These are phyloP conservation scores for Crenichthys baileyi DNA, from an alignment of 2,797 vertebrate species.

Conservation along the genomic window DNA sequence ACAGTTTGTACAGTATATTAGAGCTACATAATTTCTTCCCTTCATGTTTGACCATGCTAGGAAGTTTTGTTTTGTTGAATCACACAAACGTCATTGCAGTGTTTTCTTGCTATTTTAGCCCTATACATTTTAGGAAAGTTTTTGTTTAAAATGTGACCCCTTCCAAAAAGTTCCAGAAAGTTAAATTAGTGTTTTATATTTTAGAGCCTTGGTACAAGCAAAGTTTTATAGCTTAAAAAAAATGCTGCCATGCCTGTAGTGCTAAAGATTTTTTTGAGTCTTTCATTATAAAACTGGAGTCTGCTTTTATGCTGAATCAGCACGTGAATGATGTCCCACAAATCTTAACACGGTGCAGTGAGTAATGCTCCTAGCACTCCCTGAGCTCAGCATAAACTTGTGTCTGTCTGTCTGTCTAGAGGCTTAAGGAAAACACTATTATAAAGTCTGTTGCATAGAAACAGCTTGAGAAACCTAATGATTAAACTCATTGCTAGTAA, in stretches of 20 bases:
- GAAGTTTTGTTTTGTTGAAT: not conserved
- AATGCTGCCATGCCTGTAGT: slow-evolving; percentile 10
- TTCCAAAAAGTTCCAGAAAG: not conserved
- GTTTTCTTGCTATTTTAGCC: slow-evolving; percentile 4
- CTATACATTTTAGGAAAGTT: not conserved
- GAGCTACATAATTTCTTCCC: not conserved
- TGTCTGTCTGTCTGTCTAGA: slow-evolving; percentile 60
- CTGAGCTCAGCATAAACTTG: slow-evolving; percentile 56
- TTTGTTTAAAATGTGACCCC: not conserved
- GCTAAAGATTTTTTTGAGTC: slow-evolving; percentile 26
- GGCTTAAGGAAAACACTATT: slow-evolving; percentile 53
- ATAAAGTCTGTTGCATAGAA: slow-evolving; percentile 38
- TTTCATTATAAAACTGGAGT: slow-evolving; percentile 32
- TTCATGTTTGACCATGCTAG: not conserved
- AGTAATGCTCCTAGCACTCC: slow-evolving; percentile 44
- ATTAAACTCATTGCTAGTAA: slow-evolving; percentile 19
- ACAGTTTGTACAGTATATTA: not conserved
- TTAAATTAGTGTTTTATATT: slow-evolving; percentile 19
- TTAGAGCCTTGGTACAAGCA: slow-evolving; percentile 10
- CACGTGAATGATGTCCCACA: slow-evolving; percentile 41
- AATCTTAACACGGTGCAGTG: slow-evolving; percentile 54
- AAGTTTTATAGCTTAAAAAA: slow-evolving; percentile 40
- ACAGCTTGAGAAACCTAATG: slow-evolving; percentile 25
- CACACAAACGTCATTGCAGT: not conserved
- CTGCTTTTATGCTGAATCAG: slow-evolving; percentile 36